Conservation (phyloP, 2,888 invertebrate genomes). For the Patella pellucida region DNA sequence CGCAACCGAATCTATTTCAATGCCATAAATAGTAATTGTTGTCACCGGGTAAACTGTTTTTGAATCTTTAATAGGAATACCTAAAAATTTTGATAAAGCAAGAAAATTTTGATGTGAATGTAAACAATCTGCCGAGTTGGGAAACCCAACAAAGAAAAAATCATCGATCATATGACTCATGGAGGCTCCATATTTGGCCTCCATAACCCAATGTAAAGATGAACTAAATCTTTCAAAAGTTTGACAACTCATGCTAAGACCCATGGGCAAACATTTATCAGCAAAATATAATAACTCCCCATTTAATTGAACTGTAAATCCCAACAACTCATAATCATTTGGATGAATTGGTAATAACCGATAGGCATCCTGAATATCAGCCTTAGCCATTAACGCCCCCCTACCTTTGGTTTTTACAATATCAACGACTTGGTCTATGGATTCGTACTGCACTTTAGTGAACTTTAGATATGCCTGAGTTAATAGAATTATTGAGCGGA, state of each 20-base stretch:
- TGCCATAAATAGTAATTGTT: background rate
- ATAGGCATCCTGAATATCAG: background rate
- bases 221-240: constrained; percentile 9
- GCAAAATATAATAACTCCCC: no score
- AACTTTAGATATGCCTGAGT: no score
- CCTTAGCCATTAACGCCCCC: no score
- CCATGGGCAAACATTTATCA: no score
- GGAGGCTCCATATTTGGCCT: background rate
- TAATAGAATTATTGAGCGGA: background rate
- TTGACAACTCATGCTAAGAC: background rate
- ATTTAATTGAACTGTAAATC: background rate
- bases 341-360: no score
- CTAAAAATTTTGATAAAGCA: background rate
- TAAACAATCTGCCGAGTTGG: background rate
- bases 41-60: background rate
- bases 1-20: constrained; percentile 3
- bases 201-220: constrained; percentile 13
- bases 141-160: background rate
- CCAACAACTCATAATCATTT: background rate
- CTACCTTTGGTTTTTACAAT: no score
- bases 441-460: no score
- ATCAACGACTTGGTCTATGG: no score
- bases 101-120: background rate
- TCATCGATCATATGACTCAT: constrained; percentile 1
- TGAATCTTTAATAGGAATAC: constrained; percentile 3